These are phyloP conservation scores for Oryctes rhinoceros DNA, from an alignment of 1,140 invertebrate species.

Conservation along the genomic window DNA sequence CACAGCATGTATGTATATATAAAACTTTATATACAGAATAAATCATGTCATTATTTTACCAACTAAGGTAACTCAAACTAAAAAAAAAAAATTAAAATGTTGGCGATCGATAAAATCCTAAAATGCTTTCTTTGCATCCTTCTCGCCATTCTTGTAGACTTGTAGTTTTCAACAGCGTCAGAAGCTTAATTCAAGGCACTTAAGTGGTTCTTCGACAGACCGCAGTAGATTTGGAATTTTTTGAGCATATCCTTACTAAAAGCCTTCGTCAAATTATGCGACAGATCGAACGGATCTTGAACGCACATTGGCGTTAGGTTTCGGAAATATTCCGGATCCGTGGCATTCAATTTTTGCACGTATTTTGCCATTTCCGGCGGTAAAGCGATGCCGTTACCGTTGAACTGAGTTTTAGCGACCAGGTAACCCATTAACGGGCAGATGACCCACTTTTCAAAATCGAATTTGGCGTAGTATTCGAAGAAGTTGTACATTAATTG, in stretches of 20 bases:
- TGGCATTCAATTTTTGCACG: constrained; percentile 49
- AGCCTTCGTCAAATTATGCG: constrained; percentile 62
- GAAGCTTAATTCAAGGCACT: constrained; percentile 51
- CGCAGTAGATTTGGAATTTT: constrained; percentile 54
- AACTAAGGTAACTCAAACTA: neutral
- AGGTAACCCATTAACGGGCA: constrained; percentile 58
- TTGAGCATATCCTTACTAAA: constrained; percentile 46
- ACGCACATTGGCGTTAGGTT: constrained; percentile 56
- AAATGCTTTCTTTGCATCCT: no score
- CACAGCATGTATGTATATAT: constrained; percentile 15
- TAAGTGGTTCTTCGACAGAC: constrained; percentile 45
- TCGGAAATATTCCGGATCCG: constrained; percentile 52
- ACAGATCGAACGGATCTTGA: constrained; percentile 63
- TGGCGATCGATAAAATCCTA: no score
- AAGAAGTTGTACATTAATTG: constrained; percentile 56
- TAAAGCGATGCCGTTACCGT: constrained; percentile 48
- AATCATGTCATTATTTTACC: neutral
- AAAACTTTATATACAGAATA: neutral
- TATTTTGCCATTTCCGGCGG: constrained; percentile 57
- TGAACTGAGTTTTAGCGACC: constrained; percentile 55
- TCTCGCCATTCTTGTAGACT: no score
- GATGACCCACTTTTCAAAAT: constrained; percentile 56
- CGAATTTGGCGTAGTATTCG: constrained; percentile 54
- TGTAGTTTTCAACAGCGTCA: constrained; percentile 58
- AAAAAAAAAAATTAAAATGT: no score